Base-by-base conservation (phyloP, 2,797 vertebrate species). In the Trachurus trachurus region DNA sequence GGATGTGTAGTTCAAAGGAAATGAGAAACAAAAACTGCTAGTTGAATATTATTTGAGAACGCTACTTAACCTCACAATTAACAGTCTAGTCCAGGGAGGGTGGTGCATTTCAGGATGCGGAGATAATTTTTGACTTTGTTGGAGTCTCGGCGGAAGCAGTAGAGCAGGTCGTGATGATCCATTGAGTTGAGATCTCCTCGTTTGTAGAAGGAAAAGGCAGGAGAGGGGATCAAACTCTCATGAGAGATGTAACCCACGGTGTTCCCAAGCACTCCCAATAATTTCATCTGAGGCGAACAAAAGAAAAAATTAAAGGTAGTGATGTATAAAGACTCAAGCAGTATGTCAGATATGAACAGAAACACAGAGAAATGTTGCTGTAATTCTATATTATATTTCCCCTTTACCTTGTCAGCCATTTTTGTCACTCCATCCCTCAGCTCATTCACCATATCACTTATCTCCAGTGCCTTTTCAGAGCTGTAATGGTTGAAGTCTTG, bases 121-220 rank as follows among this genome's bases (percentile, higher is more conserved):
- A 95, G 91, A 87, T 93, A 94, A 80, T 90, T 94, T 85, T 94
- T 92, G 42, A 95, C 90, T 88, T 96, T 95, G 89, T 93, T 93
- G 60, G 95, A 91, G 87, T 96, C 93, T 90, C 94, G 94, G 69
- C 92, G 90, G 84, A 96, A 94, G 74, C 96, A 96, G 78, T 93
- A 91, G 66, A 96, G 93, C 31, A 95, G 89, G 71, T 94, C 89
- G 17, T 92, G 93, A 76, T 93, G 91, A 82, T 91, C 93, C 88
- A 94, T 76, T 62, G 72, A 75, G 47, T 83, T 68, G 60, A 85
- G 73, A 64, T 91, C 86, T 81, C 87, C 92, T 66, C 78, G 89
- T 76, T 74, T 71, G 39, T 87, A 79, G 76, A 87, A 82, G 59
- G 78, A 70, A 50, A 80, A 40, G 31, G 86, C 57, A 21, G 92